Base-by-base conservation (phyloP, 2,797 vertebrate genomes). In the Gymnoscopelus microlampas region DNA sequence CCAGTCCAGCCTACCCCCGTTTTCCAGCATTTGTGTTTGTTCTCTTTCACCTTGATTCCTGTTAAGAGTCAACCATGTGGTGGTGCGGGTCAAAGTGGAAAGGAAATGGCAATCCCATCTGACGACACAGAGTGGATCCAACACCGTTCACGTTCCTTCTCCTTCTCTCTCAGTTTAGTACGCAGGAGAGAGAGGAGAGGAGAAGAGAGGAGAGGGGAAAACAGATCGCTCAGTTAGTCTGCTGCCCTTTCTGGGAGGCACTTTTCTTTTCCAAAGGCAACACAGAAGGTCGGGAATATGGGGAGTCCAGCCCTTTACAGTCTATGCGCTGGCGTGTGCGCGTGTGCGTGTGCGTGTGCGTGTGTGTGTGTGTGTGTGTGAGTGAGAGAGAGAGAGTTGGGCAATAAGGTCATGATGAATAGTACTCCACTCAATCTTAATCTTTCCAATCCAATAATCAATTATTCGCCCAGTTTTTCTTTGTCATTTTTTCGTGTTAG, bases 21-120 rank as follows among this genome's bases (percentile, higher is more conserved):
- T 51, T 15, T 3, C 60, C 71, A 51, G 58, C 60, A 51, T 51
- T 39, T 32, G 71, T 94, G 91, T 95, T 96, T 95, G 87, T 92
- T 91, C 94, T 94, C 87, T 91, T 90, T 93, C 91, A 95, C 92
- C 92, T 94, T 90, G 85, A 93, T 89, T 94, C 90, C 93, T 90
- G 85, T 78, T 44, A 88, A 89, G 85, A 94, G 87, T 93, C 89
- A 91, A 85, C 85, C 81, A 78, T 90, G 86, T 91, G 89, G 93
- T 77, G 39, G 85, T 68, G 70, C 78, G 92, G 39, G 93, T 95
- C 93, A 95, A 84, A 26, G 78, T 44, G 71, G 81, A 84, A 87
- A 94, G 93, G 94, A 96, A 96, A 95, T 94, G 86, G 61, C 84
- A 93, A 91, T 94, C 90, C 92, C 94, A 94, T 92, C 88, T 94